Evolutionary conservation across 2,888 invertebrate genomes (phyloP).

Genomic region (Colletes collaris): DNA sequence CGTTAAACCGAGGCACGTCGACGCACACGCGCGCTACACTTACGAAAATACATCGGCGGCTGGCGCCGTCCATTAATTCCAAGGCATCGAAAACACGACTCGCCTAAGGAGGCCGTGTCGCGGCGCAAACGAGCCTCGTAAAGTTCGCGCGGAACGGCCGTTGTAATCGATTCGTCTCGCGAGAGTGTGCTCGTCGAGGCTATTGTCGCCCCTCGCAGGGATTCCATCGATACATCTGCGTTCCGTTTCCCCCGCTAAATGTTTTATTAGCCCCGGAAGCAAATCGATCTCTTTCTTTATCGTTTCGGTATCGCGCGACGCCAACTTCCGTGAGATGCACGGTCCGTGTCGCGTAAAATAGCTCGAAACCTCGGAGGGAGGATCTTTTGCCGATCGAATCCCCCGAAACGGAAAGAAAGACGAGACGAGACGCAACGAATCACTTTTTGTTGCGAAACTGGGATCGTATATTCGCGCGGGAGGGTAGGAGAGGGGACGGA

Average conservation of each 20-base stretch:
- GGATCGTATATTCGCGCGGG: constrained; percentile 41
- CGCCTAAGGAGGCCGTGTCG: not conserved
- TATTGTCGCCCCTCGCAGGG: not conserved
- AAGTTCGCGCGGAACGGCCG: constrained; percentile 6
- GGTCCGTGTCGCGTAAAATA: too few species aligned
- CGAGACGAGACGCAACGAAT: not conserved
- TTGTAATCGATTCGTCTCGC: constrained; percentile 35
- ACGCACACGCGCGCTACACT: constrained; percentile 6
- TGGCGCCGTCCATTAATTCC: constrained; percentile 21
- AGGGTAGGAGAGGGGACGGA: not conserved
- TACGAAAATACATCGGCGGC: constrained; percentile 21
- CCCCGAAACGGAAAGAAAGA: not conserved
- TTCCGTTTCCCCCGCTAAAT: too few species aligned
- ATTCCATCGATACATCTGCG: not conserved
- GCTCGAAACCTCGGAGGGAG: too few species aligned
- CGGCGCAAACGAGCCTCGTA: constrained; percentile 30
- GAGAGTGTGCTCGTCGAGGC: not conserved
- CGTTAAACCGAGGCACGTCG: constrained; percentile 18
- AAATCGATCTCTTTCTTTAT: too few species aligned
- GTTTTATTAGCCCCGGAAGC: too few species aligned
- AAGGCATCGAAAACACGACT: constrained; percentile 4
- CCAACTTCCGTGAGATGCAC: too few species aligned
- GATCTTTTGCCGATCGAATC: not conserved
- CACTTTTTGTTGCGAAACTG: constrained; percentile 19
- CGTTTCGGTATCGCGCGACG: too few species aligned